These are phyloP conservation scores for Tachyglossus aculeatus DNA, from an alignment of 2,797 vertebrate genomes.

Conservation along the genomic window DNA sequence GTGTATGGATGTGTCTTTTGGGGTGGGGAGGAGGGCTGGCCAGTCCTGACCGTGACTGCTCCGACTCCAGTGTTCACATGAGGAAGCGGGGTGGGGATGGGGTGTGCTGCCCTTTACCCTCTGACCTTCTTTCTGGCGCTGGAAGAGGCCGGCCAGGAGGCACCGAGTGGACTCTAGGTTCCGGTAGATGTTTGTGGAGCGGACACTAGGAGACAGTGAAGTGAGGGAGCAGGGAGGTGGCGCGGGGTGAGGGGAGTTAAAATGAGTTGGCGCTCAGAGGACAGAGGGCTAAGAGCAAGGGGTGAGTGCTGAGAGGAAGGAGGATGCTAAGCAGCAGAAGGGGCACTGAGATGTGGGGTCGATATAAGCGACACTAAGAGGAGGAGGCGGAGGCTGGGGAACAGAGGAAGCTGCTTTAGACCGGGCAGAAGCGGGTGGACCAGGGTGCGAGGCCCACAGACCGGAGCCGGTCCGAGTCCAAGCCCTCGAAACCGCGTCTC, in stretches of 20 bases:
- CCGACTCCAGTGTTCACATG: no score
- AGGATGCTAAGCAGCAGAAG: no score
- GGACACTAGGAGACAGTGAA: slow-evolving; percentile 80
- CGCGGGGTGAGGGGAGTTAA: not conserved
- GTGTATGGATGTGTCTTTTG: no score
- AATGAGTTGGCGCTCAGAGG: no score
- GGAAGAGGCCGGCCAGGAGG: slow-evolving; percentile 91
- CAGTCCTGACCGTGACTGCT: no score
- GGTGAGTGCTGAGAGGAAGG: no score
- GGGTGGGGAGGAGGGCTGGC: no score
- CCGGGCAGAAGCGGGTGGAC: not conserved
- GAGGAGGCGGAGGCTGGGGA: not conserved
- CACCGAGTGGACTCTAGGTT: slow-evolving; percentile 94
- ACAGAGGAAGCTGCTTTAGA: not conserved
- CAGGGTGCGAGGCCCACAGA: not conserved
- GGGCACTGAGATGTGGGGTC: not conserved
- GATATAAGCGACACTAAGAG: not conserved
- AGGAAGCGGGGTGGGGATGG: no score
- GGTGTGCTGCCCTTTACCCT: not conserved
- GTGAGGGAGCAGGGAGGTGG: slow-evolving; percentile 42
- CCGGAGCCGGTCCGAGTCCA: no score
- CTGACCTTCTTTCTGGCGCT: slow-evolving; percentile 87
- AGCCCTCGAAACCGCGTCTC: no score
- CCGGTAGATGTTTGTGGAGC: slow-evolving; percentile 92
- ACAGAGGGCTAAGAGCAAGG: not conserved